Percentiles rank a stretch among this genome's conserved stretches.
phyloP scores from a whole-genome alignment of 53 echinoderm and acorn worm species.

The Temnopleurus reevesii region DNA sequence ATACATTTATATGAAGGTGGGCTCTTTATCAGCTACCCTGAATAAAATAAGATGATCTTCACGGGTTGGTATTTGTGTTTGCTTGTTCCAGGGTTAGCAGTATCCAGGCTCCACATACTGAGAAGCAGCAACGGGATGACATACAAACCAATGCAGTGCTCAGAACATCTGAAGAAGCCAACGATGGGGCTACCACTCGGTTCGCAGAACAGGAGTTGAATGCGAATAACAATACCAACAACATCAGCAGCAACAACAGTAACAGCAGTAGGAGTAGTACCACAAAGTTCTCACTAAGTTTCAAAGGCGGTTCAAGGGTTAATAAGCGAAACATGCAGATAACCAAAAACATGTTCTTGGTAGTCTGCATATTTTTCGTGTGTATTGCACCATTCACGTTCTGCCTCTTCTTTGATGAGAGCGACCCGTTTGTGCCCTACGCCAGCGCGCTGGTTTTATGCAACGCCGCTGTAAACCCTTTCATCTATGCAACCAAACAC shows the following conservation, averaged over 20 bases:
- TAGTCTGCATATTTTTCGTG: constrained; percentile 74
- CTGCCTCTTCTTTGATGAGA: constrained; percentile 61
- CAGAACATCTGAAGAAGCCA: neutral
- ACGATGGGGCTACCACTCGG: neutral
- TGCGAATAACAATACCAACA: neutral
- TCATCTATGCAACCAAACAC: constrained; percentile 82
- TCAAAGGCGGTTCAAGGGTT: constrained; percentile 44
- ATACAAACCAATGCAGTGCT: too few species aligned
- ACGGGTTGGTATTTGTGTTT: too few species aligned
- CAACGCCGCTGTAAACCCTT: constrained; percentile 79
- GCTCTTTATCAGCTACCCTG: too few species aligned
- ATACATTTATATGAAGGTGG: too few species aligned
- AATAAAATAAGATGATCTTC: too few species aligned
- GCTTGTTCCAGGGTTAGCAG: too few species aligned
- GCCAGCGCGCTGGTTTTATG: constrained; percentile 69
- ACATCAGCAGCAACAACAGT: neutral
- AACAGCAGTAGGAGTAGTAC: neutral
- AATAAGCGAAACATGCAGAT: constrained; percentile 69
- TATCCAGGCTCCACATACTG: too few species aligned
- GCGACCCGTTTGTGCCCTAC: constrained; percentile 72
- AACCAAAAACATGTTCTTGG: constrained; percentile 82
- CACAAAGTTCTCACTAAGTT: neutral
- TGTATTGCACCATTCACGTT: constrained; percentile 70
- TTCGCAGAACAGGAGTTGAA: neutral
- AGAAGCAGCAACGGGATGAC: too few species aligned